A percentile compares a stretch with the other conserved stretches of the same genome.
Evolutionary conservation across 2,797 vertebrate species (phyloP).

Genomic region (Megalops cyprinoides): DNA sequence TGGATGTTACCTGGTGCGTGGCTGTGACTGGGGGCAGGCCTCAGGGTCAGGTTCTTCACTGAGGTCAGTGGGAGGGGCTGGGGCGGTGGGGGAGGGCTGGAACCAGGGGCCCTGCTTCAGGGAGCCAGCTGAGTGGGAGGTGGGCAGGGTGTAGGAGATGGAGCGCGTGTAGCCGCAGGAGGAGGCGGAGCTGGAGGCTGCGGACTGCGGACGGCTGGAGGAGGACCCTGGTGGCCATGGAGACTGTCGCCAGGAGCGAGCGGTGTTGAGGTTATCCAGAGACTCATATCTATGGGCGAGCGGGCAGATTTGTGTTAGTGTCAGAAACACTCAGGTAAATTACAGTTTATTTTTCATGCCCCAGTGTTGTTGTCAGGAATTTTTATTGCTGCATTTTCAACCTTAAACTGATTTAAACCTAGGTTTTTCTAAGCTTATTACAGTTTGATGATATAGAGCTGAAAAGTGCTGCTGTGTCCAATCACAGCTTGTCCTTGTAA

Average conservation of each 20-base stretch:
- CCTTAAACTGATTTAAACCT: too few species aligned
- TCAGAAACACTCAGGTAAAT: background rate
- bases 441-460: background rate
- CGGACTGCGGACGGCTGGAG: constrained; percentile 61
- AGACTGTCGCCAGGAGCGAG: constrained; percentile 60
- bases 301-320: background rate
- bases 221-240: constrained; percentile 57
- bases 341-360: background rate
- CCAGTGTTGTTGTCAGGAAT: background rate
- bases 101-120: constrained; percentile 50
- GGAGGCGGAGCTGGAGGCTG: constrained; percentile 67
- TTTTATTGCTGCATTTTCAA: too few species aligned
- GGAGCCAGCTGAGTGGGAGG: constrained; percentile 52
- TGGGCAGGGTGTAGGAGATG: constrained; percentile 64
- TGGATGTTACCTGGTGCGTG: constrained; percentile 72
- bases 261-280: constrained; percentile 84
- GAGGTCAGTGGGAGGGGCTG: constrained; percentile 17
- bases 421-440: too few species aligned
- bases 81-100: constrained; percentile 40
- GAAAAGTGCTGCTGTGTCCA: too few species aligned
- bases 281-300: constrained; percentile 84
- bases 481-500: too few species aligned
- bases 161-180: constrained; percentile 80
- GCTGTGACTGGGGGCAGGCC: constrained; percentile 36
- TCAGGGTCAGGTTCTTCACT: constrained; percentile 23